Base-by-base conservation (phyloP, 2,797 vertebrate species). In the Scyliorhinus canicula region DNA sequence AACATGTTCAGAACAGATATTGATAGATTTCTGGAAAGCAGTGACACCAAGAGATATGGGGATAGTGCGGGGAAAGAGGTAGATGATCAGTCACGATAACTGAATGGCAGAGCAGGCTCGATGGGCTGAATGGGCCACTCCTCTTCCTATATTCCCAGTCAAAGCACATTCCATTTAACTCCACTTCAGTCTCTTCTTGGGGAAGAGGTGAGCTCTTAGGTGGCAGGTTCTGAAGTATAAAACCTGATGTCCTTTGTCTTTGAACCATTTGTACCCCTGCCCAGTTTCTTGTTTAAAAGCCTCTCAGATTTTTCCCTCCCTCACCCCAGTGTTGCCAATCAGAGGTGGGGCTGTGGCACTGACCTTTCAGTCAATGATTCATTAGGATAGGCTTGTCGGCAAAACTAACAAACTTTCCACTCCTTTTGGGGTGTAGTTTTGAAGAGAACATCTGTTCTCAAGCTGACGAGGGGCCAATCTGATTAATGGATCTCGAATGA, bases 361-460 rank as follows among this genome's bases (percentile, higher is more conserved):
- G 57, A 65, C 57, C 12, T 91, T 91, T 8, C 40, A 11, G 19
- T 40, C 21, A 63, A 44, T 63, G 57, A 91, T 65, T 65, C 57
- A 65, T 63, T 35, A 63, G 24, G 40, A 35, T 31, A 63, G 57
- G 3, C n/a, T 65, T 24, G 57, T 65, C 35, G 5, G 57, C 65
- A 63, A 91, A 63, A 40, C 7, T 47, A 44, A 21, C 44, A 47
- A 82, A 82, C 24, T 63, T 91, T 91, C 88, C 57, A 65, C 28
- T 88, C 88, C 24, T 52, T 40, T 91, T 60, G 60, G 24, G 57
- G 57, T 63, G 60, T 91, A 91, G n/a, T 91, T 91, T 40, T 24
- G 60, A 91, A 91, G n/a, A 63, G n/a, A 65, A 91, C 84, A 65
- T 91, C 57, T 91, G 88, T 26, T 65, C 21, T 91, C 88, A 91